Percentiles rank a stretch among this genome's conserved stretches.
Evolutionary conservation across 2,888 invertebrate species (phyloP).

Genomic region (Hypercompe scribonia): DNA sequence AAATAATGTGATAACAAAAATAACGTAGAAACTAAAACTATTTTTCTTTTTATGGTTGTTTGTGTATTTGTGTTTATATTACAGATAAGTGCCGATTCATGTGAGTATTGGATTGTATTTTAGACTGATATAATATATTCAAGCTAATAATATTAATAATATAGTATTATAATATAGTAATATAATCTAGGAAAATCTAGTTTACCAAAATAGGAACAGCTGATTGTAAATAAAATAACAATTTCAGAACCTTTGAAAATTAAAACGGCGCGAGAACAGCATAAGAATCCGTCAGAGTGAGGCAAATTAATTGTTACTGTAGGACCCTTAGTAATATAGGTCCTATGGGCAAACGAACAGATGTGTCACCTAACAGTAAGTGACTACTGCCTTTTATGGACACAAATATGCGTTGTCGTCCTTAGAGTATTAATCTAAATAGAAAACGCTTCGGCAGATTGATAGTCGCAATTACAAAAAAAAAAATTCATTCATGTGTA

Average conservation of each 20-base stretch:
- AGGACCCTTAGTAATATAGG: not conserved
- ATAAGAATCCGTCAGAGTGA: not conserved
- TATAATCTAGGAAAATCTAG: too few relatives aligned
- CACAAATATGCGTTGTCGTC: not conserved
- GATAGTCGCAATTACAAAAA: not conserved
- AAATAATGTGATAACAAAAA: too few relatives aligned
- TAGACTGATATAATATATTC: too few relatives aligned
- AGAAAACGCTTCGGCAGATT: not conserved
- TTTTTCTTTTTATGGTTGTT: too few relatives aligned
- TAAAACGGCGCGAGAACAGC: not conserved
- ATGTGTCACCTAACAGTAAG: not conserved
- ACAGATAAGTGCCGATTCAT: too few relatives aligned
- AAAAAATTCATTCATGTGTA: not conserved
- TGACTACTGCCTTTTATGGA: not conserved
- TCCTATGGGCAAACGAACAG: not conserved
- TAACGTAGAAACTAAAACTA: too few relatives aligned
- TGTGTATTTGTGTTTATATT: too few relatives aligned
- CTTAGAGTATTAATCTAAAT: not conserved
- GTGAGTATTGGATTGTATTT: too few relatives aligned
- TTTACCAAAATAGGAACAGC: not conserved
- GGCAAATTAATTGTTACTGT: not conserved
- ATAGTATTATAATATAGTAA: too few relatives aligned
- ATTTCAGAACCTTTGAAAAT: not conserved
- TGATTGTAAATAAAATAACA: not conserved
- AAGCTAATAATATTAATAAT: too few relatives aligned